Conservation (phyloP, 2,797 vertebrate genomes). For the Spheniscus humboldti region DNA sequence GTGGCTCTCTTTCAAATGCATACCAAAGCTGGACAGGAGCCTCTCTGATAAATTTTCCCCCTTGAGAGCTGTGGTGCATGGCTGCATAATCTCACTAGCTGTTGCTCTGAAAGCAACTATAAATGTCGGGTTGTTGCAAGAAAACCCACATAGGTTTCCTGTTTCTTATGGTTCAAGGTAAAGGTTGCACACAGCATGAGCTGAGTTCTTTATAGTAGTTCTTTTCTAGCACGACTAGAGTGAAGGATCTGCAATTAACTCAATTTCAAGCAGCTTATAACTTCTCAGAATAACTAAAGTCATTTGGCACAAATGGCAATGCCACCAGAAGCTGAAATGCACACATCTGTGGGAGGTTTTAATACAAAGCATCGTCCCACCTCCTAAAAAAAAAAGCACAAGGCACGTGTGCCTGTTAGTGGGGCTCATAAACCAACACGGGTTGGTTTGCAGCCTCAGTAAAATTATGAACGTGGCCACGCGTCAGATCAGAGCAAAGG, state of each 20-base stretch:
- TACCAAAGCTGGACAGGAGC: background rate
- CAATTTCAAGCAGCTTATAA: background rate
- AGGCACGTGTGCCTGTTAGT: background rate
- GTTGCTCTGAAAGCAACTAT: constrained; percentile 30
- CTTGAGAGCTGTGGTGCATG: background rate
- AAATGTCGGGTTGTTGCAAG: constrained; percentile 15
- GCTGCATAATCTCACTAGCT: constrained; percentile 26
- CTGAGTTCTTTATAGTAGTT: background rate
- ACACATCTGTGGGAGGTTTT: background rate
- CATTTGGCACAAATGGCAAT: background rate
- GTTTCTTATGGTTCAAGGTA: constrained; percentile 41
- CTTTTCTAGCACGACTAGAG: background rate
- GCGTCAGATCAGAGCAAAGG: background rate
- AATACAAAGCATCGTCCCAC: background rate
- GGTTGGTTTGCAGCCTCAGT: background rate
- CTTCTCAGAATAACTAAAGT: background rate
- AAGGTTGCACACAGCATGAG: background rate
- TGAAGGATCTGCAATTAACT: background rate
- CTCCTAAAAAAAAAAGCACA: background rate
- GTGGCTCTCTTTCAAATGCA: background rate
- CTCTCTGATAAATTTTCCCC: background rate
- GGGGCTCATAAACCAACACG: background rate
- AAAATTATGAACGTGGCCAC: background rate
- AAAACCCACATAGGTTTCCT: constrained; percentile 64
- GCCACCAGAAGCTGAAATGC: background rate